Conservation (phyloP, 2,888 invertebrate genomes). For the Ochlodes sylvanus region DNA sequence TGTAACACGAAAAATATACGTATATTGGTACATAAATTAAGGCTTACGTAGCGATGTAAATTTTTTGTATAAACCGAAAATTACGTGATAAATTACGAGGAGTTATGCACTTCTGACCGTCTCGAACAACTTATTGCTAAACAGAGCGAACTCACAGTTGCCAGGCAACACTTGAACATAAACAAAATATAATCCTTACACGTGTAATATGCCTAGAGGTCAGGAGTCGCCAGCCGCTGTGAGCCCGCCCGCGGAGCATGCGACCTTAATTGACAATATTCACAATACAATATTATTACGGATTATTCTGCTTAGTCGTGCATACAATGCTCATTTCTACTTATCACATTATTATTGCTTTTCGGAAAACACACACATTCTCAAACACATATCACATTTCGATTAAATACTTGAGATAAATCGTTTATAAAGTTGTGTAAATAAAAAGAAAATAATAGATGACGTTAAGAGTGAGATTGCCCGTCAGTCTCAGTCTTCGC, state of each 20-base stretch:
- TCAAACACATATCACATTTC: constrained; percentile 80
- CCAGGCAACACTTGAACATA: constrained; percentile 36
- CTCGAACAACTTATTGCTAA: constrained; percentile 21
- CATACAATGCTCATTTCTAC: constrained; percentile 66
- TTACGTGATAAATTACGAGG: no score
- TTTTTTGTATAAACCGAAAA: no score
- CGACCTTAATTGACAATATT: constrained; percentile 77
- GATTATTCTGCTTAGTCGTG: constrained; percentile 60
- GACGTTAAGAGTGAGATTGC: constrained; percentile 57
- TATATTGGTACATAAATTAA: no score
- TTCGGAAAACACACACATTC: constrained; percentile 75
- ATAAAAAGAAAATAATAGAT: constrained; percentile 55
- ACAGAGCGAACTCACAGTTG: constrained; percentile 46
- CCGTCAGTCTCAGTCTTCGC: constrained; percentile 71
- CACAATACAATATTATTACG: constrained; percentile 60
- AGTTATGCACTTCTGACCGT: constrained; percentile 4
- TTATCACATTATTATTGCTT: constrained; percentile 84
- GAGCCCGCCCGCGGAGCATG: constrained; percentile 51
- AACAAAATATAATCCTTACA: constrained; percentile 38
- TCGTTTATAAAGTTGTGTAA: constrained; percentile 48
- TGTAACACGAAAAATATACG: no score
- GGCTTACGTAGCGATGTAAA: no score
- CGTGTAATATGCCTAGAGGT: neutral
- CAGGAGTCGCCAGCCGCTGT: constrained; percentile 41
- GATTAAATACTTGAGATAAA: constrained; percentile 69